These are phyloP conservation scores for Galerucella nymphaeae DNA, from an alignment of 2,888 invertebrate genomes.

Conservation along the genomic window DNA sequence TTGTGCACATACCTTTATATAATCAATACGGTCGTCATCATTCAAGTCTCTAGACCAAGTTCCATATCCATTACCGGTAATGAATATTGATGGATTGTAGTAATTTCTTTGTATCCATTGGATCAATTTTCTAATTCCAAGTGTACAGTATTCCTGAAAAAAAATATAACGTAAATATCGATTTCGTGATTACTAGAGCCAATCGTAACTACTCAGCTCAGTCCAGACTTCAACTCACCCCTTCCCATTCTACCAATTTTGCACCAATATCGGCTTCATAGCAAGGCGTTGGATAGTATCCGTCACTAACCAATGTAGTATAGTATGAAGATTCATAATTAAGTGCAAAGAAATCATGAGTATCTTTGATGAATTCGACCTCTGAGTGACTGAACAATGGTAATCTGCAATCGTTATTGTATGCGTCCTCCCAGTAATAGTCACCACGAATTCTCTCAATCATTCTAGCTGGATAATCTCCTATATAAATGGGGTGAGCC, in stretches of 20 bases:
- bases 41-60: not conserved
- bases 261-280: conserved; percentile 14
- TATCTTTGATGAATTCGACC: conserved; percentile 69
- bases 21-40: conserved; percentile 22
- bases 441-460: conserved; percentile 68
- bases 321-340: conserved; percentile 61
- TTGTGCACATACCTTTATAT: conserved; percentile 7
- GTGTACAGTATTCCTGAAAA: conserved; percentile 9
- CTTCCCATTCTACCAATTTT: not conserved
- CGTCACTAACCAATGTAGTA: not conserved
- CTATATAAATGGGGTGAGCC: conserved; percentile 72
- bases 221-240: not conserved
- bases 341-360: conserved; percentile 79
- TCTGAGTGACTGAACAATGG: conserved; percentile 72
- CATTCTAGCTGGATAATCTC: conserved; percentile 76
- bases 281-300: not conserved
- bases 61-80: conserved; percentile 11
- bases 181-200: too few relatives aligned
- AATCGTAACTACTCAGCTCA: too few relatives aligned
- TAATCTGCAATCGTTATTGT: conserved; percentile 69
- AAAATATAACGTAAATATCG: not conserved
- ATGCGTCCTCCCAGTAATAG: conserved; percentile 64
- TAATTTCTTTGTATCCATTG: conserved; percentile 23
- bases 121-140: conserved; percentile 21
- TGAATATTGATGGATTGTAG: conserved; percentile 21